Conservation (phyloP, 2,797 vertebrate species). For the Sebastes cheni region DNA sequence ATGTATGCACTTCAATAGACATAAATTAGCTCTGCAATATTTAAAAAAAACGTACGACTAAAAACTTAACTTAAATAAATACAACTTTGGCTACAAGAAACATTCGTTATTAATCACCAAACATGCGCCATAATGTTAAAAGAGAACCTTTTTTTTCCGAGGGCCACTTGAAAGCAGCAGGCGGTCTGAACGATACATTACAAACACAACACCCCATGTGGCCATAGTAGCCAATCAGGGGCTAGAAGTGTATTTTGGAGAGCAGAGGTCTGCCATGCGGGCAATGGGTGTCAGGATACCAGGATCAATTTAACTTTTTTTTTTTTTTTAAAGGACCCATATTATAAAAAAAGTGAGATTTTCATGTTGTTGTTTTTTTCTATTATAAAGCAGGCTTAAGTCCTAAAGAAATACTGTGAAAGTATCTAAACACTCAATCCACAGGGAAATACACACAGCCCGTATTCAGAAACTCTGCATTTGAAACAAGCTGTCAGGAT, state of each 20-base stretch:
- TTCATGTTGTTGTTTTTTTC: fast-evolving
- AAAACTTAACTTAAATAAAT: too few species aligned
- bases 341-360: too few species aligned
- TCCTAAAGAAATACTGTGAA: too few species aligned
- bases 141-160: background rate
- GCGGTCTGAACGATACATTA: background rate
- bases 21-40: background rate
- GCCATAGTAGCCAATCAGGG: constrained; percentile 8
- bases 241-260: background rate
- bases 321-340: background rate
- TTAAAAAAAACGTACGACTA: background rate
- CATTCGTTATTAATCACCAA: background rate
- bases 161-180: constrained; percentile 35
- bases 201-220: background rate
- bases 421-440: too few species aligned
- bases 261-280: background rate
- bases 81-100: background rate
- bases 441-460: too few species aligned
- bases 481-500: too few species aligned
- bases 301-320: background rate
- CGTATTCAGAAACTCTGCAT: too few species aligned
- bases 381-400: too few species aligned
- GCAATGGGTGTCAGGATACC: background rate
- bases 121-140: background rate
- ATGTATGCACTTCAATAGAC: background rate